Evolutionary conservation across 2,888 invertebrate genomes (phyloP), one percentile per base, ranked within the genome.

Genomic region (Trachelus iudaicus): DNA sequence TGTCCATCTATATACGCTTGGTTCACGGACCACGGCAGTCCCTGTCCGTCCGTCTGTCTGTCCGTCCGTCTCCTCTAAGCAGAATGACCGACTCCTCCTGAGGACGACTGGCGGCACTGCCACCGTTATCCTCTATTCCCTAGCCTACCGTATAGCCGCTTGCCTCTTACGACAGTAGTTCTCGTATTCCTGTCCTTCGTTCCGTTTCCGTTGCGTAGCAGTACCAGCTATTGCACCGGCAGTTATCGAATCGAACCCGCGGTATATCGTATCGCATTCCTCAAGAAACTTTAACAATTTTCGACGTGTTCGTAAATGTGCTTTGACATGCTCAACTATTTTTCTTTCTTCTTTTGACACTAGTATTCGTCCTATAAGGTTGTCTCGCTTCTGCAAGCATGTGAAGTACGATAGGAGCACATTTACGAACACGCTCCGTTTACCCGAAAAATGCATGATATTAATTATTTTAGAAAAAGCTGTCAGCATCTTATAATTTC

Each of bases 21-120:
- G 79, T 78, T 78, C 56, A 75, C 73, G 76, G 75, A 78, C 74
- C 76, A 40, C 80, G 74, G 77, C 79, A 69, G 76, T 71, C 73
- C 56, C 74, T 73, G 30, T 56, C 68, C 69, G 73, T 40, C 79
- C 11, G 34, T 34, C 34, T 34, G 69, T 69, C 69, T n/a, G 69
- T 69, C 69, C 30, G 69, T 71, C 71, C 71, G 13, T 34, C 34
- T 31, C 71, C 23, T 56, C 56, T 56, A 23, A 34, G 71, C 71
- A 34, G 79, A 79, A 80, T 77, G 78, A 75, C 76, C 30, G 76
- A 73, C 81, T 82, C 76, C 77, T 35, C 56, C 69, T 75, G 69
- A 73, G 33, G 73, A 56, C 84, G 81, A 76, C 56, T 81, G 84
- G 82, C 75, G 83, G 79, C 79, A 76, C 74, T 76, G 13, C 77